phyloP scores from a whole-genome alignment of 2,113 vertebrate species.

The Proteles cristata region DNA sequence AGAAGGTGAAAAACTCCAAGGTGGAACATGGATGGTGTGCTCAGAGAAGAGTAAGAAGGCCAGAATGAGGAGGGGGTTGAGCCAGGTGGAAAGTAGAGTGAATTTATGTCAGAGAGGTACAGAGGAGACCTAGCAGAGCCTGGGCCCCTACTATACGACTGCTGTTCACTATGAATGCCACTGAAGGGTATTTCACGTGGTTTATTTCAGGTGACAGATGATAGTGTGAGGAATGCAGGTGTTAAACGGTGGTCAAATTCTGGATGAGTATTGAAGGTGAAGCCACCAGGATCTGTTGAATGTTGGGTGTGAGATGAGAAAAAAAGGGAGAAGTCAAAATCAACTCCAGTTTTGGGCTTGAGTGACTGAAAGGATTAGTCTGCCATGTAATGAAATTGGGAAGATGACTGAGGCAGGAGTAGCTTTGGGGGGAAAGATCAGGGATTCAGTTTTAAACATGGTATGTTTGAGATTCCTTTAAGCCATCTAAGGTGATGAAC shows the following conservation, averaged over 20 bases:
- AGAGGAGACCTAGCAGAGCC: background rate
- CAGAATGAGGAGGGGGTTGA: background rate
- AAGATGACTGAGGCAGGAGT: background rate
- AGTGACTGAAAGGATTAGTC: background rate
- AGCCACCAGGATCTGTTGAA: background rate
- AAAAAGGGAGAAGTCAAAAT: background rate
- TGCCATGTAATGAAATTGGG: background rate
- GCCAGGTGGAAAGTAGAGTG: background rate
- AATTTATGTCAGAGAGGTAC: background rate
- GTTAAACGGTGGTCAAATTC: background rate
- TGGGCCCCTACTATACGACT: background rate
- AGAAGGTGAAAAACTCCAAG: background rate
- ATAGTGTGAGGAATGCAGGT: background rate
- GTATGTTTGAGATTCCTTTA: background rate
- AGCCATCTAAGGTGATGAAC: background rate
- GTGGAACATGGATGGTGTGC: background rate
- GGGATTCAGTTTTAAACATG: background rate
- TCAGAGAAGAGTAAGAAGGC: background rate
- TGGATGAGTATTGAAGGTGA: background rate
- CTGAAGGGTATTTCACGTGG: background rate
- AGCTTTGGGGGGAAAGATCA: background rate
- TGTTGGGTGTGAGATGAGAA: background rate
- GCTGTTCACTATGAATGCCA: background rate
- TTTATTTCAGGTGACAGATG: background rate
- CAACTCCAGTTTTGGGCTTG: background rate